These are phyloP conservation scores for Stegodyphus dumicola DNA, from an alignment of 1,140 invertebrate species.

Conservation along the genomic window DNA sequence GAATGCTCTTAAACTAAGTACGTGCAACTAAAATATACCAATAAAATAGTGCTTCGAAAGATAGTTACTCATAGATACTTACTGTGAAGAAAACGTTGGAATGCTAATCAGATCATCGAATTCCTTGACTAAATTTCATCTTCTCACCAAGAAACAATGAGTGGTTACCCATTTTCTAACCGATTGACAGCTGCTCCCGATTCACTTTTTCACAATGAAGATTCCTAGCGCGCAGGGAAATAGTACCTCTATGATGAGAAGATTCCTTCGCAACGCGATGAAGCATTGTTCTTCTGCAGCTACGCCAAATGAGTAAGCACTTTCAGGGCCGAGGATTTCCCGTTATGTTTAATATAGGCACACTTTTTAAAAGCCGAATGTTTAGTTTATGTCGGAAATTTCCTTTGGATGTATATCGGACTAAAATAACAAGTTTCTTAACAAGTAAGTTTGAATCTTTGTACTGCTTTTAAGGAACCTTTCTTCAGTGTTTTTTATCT, in stretches of 20 bases:
- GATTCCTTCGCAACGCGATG: no score
- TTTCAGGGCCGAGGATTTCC: constrained; percentile 44
- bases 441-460: neutral
- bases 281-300: no score
- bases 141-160: constrained; percentile 7
- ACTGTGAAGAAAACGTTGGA: no score
- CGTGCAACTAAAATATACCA: no score
- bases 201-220: constrained; percentile 13
- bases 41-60: no score
- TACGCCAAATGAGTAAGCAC: constrained; percentile 33
- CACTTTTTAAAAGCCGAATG: neutral
- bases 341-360: constrained; percentile 3
- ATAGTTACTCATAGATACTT: no score
- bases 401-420: constrained; percentile 4
- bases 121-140: neutral
- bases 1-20: no score
- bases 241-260: no score
- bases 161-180: constrained; percentile 8
- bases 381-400: constrained; percentile 3
- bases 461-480: neutral
- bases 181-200: constrained; percentile 32
- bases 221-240: neutral
- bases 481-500: neutral
- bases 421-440: neutral
- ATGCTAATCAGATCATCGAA: no score